Percentiles rank a stretch among this genome's conserved stretches.
Evolutionary conservation across 2,113 vertebrate species (phyloP).

Genomic region (Pagrus major): DNA sequence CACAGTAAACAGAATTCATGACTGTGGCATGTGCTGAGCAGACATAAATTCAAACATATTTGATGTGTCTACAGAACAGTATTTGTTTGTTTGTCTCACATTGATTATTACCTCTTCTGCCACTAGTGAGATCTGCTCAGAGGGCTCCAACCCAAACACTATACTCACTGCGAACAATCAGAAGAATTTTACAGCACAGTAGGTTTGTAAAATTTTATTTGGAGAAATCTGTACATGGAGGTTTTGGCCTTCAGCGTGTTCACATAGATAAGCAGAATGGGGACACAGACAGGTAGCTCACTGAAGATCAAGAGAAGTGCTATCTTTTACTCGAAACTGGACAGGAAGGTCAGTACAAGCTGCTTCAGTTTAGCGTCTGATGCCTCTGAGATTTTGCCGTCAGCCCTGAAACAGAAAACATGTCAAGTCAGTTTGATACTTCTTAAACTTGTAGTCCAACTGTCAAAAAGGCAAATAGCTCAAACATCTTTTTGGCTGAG

Average conservation of each 20-base stretch:
- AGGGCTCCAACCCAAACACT: conserved; percentile 23
- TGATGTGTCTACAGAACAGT: not conserved
- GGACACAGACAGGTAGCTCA: conserved; percentile 74
- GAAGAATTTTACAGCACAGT: conserved; percentile 58
- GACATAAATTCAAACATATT: not conserved
- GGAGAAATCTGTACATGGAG: conserved; percentile 89
- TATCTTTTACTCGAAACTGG: conserved; percentile 92
- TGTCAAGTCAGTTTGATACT: not conserved
- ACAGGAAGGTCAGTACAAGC: conserved; percentile 92
- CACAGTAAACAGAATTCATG: conserved; percentile 36
- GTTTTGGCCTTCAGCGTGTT: conserved; percentile 82
- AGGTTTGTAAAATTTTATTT: conserved; percentile 88
- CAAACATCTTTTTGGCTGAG: not conserved
- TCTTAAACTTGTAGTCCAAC: not conserved
- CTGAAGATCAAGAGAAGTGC: conserved; percentile 74
- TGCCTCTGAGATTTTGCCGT: conserved; percentile 94
- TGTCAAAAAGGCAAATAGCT: fast-evolving
- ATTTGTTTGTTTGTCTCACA: not conserved
- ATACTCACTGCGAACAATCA: conserved; percentile 25
- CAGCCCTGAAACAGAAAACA: conserved; percentile 83
- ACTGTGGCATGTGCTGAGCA: not conserved
- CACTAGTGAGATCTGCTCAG: conserved; percentile 14
- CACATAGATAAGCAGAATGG: conserved; percentile 77
- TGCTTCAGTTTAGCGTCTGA: conserved; percentile 95
- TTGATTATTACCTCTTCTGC: not conserved